Evolutionary conservation across 2,797 vertebrate species (phyloP).

Genomic region (Heterohyrax brucei): DNA sequence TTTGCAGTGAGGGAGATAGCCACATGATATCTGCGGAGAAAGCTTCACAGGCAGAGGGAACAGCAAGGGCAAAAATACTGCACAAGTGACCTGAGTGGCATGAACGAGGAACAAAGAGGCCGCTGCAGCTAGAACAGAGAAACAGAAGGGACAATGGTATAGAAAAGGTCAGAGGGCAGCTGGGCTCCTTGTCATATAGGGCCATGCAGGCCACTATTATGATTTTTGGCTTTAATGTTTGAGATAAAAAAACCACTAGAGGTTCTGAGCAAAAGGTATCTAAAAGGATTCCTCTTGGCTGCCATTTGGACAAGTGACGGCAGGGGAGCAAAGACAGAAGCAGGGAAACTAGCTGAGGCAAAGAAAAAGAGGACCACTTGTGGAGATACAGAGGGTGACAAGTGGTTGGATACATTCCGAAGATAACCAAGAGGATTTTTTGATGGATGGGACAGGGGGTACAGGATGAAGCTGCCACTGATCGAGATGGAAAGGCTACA

Average conservation of each 20-base stretch:
- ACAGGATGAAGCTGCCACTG: background rate
- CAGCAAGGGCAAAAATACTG: background rate
- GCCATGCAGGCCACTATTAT: background rate
- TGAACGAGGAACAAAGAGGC: conserved; percentile 3
- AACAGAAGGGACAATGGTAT: background rate
- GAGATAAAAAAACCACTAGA: background rate
- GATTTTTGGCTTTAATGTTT: background rate
- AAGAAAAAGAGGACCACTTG: background rate
- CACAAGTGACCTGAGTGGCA: background rate
- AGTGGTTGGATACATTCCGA: background rate
- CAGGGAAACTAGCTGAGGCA: background rate
- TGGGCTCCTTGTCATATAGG: background rate
- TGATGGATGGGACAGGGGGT: background rate
- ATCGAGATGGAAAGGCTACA: background rate
- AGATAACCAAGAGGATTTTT: background rate
- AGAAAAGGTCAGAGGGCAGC: background rate
- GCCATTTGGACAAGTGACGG: background rate
- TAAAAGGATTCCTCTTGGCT: background rate
- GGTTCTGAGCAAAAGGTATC: background rate
- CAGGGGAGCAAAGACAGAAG: background rate
- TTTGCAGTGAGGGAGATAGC: background rate
- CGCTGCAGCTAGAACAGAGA: background rate
- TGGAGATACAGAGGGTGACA: background rate
- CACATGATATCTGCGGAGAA: background rate
- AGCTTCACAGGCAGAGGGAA: conserved; percentile 45